A percentile compares a stretch with the other conserved stretches of the same genome.
These are phyloP conservation scores for Lochmaea crataegi DNA, from an alignment of 2,888 invertebrate species.

Conservation along the genomic window DNA sequence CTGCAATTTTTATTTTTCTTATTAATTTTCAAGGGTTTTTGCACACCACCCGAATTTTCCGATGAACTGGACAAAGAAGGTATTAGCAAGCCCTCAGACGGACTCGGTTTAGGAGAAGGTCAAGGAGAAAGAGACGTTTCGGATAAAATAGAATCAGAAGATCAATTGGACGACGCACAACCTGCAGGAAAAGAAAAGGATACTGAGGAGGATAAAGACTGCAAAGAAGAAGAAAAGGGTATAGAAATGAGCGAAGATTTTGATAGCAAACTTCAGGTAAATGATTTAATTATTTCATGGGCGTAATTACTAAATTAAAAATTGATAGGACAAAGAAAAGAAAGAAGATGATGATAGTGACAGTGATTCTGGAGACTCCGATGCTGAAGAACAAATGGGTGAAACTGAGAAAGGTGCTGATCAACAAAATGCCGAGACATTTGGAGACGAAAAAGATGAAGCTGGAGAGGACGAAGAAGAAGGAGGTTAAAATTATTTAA, in stretches of 20 bases:
- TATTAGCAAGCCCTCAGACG: slow-evolving; percentile 69
- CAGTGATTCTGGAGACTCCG: slow-evolving; percentile 75
- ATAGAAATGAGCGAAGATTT: slow-evolving; percentile 98
- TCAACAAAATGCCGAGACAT: slow-evolving; percentile 82
- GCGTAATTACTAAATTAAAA: background rate
- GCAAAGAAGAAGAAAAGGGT: slow-evolving; percentile 90
- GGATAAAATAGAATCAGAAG: slow-evolving; percentile 87
- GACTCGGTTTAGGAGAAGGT: slow-evolving; percentile 93
- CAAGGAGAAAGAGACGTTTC: slow-evolving; percentile 96
- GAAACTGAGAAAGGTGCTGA: slow-evolving; percentile 90
- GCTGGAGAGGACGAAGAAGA: slow-evolving; percentile 74
- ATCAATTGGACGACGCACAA: slow-evolving; percentile 91
- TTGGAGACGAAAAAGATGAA: slow-evolving; percentile 87
- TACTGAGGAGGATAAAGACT: slow-evolving; percentile 76
- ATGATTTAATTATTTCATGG: slow-evolving; percentile 27
- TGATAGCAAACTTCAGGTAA: slow-evolving; percentile 83
- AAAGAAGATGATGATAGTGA: slow-evolving; percentile 71
- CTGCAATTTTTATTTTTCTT: background rate
- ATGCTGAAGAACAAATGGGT: slow-evolving; percentile 96
- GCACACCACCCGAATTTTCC: slow-evolving; percentile 87
- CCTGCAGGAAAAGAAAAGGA: slow-evolving; percentile 82
- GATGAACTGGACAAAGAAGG: slow-evolving; percentile 74
- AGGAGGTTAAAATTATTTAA: slow-evolving; percentile 46
- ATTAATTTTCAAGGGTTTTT: slow-evolving; percentile 78
- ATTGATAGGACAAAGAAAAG: slow-evolving; percentile 50